Percentiles rank a stretch among this genome's conserved stretches.
Conservation (phyloP, 2,113 vertebrate genomes). For the Anser brachyrhynchus region DNA sequence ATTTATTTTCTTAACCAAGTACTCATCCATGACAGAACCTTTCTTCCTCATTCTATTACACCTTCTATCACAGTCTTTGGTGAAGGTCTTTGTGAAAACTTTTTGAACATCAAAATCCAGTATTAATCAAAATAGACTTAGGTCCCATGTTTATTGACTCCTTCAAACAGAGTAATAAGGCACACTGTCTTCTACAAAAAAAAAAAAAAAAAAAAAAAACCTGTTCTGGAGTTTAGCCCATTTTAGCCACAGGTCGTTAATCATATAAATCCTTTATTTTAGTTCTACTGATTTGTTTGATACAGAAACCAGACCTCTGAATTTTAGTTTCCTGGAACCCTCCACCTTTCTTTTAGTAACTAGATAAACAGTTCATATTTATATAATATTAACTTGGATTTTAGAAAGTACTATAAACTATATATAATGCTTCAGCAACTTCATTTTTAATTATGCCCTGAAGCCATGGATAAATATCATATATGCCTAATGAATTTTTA, state of each 20-base stretch:
- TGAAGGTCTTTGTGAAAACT: neutral
- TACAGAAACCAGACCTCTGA: neutral
- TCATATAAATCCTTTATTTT: neutral
- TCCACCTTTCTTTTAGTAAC: neutral
- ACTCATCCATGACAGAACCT: conserved; percentile 20
- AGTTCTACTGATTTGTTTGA: neutral
- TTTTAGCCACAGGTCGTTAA: neutral
- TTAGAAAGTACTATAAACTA: neutral
- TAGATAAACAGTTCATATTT: neutral
- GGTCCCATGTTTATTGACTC: neutral
- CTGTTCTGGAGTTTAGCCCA: neutral
- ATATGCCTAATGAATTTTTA: neutral
- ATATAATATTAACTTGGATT: neutral
- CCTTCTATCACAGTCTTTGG: neutral
- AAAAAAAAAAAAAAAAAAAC: neutral
- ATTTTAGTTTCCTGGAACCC: neutral
- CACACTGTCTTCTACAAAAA: neutral
- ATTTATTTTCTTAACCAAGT: conserved; percentile 40
- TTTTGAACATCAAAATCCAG: conserved; percentile 22
- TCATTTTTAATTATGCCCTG: neutral
- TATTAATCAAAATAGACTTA: conserved; percentile 34
- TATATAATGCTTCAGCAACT: neutral
- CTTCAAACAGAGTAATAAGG: neutral
- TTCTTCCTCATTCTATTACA: neutral
- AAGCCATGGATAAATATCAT: neutral